Base-by-base conservation (phyloP, 2,797 vertebrate genomes). In the Coreius guichenoti region DNA sequence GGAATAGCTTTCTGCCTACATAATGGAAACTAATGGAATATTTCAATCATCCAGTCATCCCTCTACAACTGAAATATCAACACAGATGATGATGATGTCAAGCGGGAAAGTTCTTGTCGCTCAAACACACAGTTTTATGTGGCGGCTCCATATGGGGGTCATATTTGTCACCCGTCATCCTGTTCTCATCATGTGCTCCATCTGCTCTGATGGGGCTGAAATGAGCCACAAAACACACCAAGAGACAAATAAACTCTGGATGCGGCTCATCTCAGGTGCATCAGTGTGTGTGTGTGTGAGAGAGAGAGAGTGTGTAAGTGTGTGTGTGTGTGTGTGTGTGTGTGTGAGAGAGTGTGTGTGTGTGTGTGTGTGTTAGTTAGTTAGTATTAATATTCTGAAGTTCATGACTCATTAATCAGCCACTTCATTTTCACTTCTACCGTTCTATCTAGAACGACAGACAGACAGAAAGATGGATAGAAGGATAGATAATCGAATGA, bases 201-300 rank as follows among this genome's bases (percentile, higher is more conserved):
- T 75, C 19, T 33, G 47, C 73, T 76, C 29, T 54, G 12, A 75
- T 54, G 47, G 45, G 31, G n/a, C 76, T 45, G 56, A 61, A 45
- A 63, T 78, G 76, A 78, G 76, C 54, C 51, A n/a, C 54, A 26
- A 43, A 43, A 78, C 21, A 17, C 26, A 31, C 33, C 54, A 43
- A 29, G 54, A 45, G 23, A 78, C 33, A 78, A 78, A 78, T 17
- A 33, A 54, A 54, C 49, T 13, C 17, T 54, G 49, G 26, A 29
- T 75, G 29, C 4, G n/a, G 54, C 33, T 61, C 54, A 26, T 61
- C 72, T 51, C 72, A 74, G 17, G 29, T 75, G 17, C 5, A 29
- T 49, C 43, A 11, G 12, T 8, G 23, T 23, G 47, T 19, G 70
- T 29, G 70, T 17, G 70, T 47, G 45, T 26, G 39, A 43, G 39